phyloP scores from a whole-genome alignment of 2,888 invertebrate species.

The Sarcophaga caerulescens region DNA sequence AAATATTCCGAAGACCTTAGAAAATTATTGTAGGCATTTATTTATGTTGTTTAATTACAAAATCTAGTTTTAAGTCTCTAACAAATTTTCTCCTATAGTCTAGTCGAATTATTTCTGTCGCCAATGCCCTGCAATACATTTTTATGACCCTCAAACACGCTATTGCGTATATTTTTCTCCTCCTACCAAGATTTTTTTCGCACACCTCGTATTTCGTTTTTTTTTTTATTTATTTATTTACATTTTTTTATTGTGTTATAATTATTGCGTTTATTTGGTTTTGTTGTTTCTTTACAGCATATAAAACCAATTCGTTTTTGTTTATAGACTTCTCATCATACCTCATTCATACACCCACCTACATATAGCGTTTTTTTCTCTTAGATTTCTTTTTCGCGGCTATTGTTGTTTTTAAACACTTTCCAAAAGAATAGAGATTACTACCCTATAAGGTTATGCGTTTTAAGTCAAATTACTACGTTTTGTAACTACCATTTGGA shows the following conservation, averaged over 20 bases:
- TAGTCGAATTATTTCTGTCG: too few relatives aligned
- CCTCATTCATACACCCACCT: slow-evolving; percentile 44
- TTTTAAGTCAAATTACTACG: slow-evolving; percentile 14
- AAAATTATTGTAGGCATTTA: too few relatives aligned
- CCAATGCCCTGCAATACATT: too few relatives aligned
- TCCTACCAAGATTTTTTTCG: background rate
- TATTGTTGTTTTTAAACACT: slow-evolving; percentile 21
- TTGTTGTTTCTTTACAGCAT: background rate
- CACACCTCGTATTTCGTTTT: background rate
- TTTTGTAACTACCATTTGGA: slow-evolving; percentile 7
- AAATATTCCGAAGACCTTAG: too few relatives aligned
- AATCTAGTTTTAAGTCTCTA: too few relatives aligned
- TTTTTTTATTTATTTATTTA: background rate
- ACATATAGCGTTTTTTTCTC: slow-evolving; percentile 1
- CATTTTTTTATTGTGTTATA: background rate
- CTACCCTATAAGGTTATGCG: slow-evolving; percentile 26
- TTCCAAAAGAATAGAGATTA: slow-evolving; percentile 32
- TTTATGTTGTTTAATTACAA: too few relatives aligned
- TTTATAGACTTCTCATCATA: background rate
- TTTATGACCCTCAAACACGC: too few relatives aligned
- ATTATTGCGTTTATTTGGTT: background rate
- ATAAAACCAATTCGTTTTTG: background rate
- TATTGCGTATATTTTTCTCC: too few relatives aligned
- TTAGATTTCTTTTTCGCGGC: background rate
- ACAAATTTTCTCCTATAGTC: too few relatives aligned